These are phyloP conservation scores for Drosophila sp. DNA, from an alignment of 1,140 invertebrate genomes.

Conservation along the genomic window DNA sequence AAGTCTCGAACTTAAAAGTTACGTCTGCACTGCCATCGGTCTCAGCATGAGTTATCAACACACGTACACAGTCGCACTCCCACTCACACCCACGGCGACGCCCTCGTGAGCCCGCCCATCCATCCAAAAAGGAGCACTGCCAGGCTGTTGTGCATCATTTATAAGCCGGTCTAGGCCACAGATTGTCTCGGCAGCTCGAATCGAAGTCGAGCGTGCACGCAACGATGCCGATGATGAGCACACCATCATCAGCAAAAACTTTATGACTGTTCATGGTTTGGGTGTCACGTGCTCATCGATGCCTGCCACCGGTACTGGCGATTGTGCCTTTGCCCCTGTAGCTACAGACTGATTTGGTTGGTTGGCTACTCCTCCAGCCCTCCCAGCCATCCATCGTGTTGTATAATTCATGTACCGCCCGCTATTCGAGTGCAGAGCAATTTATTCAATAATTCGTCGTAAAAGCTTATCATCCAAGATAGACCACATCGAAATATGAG, in stretches of 20 bases:
- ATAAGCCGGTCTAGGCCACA: constrained; percentile 78
- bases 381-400: constrained; percentile 12
- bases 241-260: constrained; percentile 55
- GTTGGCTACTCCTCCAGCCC: too few species aligned
- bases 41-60: constrained; percentile 25
- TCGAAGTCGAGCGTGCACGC: constrained; percentile 54
- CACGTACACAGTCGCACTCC: neutral
- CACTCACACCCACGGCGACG: neutral
- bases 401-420: constrained; percentile 71
- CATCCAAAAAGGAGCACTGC: constrained; percentile 1
- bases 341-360: too few species aligned
- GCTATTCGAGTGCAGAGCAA: constrained; percentile 67
- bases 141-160: constrained; percentile 71
- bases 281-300: constrained; percentile 51
- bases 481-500: neutral
- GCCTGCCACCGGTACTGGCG: constrained; percentile 24
- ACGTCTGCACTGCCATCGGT: constrained; percentile 42
- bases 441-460: constrained; percentile 76
- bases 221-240: constrained; percentile 73
- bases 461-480: constrained; percentile 32
- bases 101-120: neutral
- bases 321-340: constrained; percentile 3
- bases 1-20: constrained; percentile 79
- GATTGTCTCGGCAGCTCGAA: constrained; percentile 67
- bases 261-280: constrained; percentile 58